Base-by-base conservation (phyloP, 1,140 invertebrate genomes). In the Panulirus ornatus region DNA sequence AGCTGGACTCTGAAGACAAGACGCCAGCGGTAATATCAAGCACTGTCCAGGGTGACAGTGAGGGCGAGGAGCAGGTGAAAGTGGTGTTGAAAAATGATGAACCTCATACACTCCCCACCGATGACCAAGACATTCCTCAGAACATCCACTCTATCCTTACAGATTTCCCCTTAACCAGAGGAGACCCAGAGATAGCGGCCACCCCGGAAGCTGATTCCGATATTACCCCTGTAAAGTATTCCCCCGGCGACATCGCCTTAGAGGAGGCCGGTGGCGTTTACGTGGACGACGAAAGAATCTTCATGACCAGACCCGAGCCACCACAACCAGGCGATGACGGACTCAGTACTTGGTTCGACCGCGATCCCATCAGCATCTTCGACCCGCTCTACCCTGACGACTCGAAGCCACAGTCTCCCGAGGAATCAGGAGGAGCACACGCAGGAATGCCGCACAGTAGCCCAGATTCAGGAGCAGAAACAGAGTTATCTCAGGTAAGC, bases 321-420 rank as follows among this genome's bases (percentile, higher is more conserved):
- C 83, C 83, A 11, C 83, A 34, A 3, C 47, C 83, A 27, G 66
- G 34, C 9, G 82, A 85, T n/a, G 66, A 85, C 27, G 70, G 70
- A 3, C 83, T 85, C 70, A 85, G 51, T 19, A 73, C 63, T 14
- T 85, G 83, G 83, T 85, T 85, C 66, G 66, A 75, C 27, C n/a
- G 70, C 3, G 83, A 85, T 27, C 83, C 83, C 66, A 85, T 85
- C 34, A 75, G 16, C 22, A 85, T 85, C 47, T 85, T 85, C 16
- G 83, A 85, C n/a, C 70, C 83, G 2, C 36, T 85, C 27, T 42
- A 85, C n/a, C 14, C 38, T 42, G 58, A 38, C n/a, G 36, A 27
- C 19, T 66, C 42, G 27, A 51, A 40, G 1, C 58, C 81, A 22
- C n/a, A 16, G 16, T 34, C 58, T 3, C 34, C 54, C 14, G 3